A percentile compares a stretch with the other conserved stretches of the same genome.
Evolutionary conservation across 2,113 vertebrate genomes (phyloP).

Genomic region (Steatornis caripensis): DNA sequence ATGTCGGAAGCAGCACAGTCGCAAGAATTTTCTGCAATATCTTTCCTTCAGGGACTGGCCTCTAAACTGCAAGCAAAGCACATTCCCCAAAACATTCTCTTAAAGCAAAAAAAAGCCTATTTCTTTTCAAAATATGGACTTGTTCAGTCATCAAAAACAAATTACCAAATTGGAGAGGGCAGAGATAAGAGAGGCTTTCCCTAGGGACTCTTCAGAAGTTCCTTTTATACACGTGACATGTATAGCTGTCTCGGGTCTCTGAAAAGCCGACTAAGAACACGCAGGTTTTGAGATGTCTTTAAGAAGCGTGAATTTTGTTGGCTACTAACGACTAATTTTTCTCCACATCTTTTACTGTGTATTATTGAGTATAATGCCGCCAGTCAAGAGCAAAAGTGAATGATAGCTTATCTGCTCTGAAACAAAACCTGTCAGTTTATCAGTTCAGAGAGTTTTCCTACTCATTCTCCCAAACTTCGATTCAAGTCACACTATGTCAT

Average conservation of each 20-base stretch:
- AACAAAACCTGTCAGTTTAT: background rate
- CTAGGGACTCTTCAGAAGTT: background rate
- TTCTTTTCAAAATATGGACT: background rate
- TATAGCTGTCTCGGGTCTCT: rapidly evolving
- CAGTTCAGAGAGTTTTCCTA: background rate
- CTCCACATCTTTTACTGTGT: background rate
- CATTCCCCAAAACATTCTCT: background rate
- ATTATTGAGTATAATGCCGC: background rate
- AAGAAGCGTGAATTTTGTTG: background rate
- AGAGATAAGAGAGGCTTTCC: background rate
- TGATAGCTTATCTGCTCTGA: background rate
- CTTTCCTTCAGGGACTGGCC: background rate
- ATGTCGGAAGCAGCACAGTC: background rate
- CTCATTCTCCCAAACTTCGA: background rate
- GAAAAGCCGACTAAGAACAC: background rate
- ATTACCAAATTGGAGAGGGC: background rate
- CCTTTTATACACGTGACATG: background rate
- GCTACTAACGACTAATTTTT: background rate
- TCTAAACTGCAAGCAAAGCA: background rate
- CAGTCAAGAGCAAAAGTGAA: background rate
- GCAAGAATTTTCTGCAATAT: background rate
- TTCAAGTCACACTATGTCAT: background rate
- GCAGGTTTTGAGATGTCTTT: background rate
- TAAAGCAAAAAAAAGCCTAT: background rate
- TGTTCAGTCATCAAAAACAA: background rate